Conservation (phyloP, 2,113 vertebrate species). For the Plecotus auritus region DNA sequence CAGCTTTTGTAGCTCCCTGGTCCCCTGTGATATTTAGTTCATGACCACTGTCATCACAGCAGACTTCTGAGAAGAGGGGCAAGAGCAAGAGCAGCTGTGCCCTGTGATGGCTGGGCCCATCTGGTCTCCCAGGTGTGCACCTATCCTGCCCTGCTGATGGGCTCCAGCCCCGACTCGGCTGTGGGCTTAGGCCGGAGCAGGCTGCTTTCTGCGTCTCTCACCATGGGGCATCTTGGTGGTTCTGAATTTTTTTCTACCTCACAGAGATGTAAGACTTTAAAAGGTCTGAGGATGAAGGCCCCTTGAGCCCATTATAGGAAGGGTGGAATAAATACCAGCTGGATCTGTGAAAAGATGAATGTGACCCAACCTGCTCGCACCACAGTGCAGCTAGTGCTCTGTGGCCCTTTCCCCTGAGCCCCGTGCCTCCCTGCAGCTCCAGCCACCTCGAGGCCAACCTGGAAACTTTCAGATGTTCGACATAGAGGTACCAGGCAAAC, state of each 20-base stretch:
- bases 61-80: background rate
- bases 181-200: background rate
- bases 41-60: conserved; percentile 9
- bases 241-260: conserved; percentile 61
- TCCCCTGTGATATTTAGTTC: background rate
- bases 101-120: background rate
- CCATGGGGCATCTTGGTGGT: background rate
- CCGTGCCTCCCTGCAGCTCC: background rate
- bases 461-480: conserved; percentile 11
- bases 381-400: background rate
- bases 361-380: conserved; percentile 41
- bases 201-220: conserved; percentile 17
- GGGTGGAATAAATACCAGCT: background rate
- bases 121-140: background rate
- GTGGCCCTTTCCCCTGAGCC: background rate
- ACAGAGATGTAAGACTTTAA: conserved; percentile 54
- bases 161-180: background rate
- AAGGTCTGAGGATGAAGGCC: background rate
- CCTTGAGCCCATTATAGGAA: conserved; percentile 13
- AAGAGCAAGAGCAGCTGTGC: background rate
- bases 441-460: background rate
- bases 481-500: conserved; percentile 73
- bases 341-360: conserved; percentile 23
- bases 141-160: background rate
- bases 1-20: background rate